Conservation (phyloP, 2,797 vertebrate genomes). For the Myotis pilosus region DNA sequence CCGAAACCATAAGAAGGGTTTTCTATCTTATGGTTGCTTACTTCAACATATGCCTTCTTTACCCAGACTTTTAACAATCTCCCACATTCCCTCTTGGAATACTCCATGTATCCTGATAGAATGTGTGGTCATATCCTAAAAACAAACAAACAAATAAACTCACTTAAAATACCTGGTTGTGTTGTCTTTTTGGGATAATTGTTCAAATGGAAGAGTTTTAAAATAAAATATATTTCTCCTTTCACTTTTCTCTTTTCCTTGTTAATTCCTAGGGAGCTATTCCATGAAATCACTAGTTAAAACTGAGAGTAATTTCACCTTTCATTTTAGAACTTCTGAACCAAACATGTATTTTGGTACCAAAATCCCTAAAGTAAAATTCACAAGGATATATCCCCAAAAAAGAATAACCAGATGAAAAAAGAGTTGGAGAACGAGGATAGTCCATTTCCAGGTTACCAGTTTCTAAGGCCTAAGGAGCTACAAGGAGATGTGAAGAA, state of each 20-base stretch:
- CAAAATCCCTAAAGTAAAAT: background rate
- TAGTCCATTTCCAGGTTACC: background rate
- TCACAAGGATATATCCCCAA: background rate
- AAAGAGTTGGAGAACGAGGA: background rate
- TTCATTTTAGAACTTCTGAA: constrained; percentile 37
- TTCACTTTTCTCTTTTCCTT: background rate
- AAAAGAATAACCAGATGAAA: background rate
- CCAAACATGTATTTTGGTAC: background rate
- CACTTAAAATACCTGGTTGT: background rate
- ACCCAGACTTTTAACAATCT: background rate
- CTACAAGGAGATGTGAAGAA: background rate
- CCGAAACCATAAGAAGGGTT: background rate
- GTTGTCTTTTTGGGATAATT: background rate
- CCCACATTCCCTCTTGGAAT: background rate
- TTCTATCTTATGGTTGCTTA: background rate
- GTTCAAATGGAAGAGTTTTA: background rate
- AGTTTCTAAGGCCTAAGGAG: background rate
- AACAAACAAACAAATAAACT: background rate
- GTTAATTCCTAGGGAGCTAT: background rate
- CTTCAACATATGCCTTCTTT: background rate
- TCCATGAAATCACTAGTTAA: constrained; percentile 34
- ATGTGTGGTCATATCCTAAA: background rate
- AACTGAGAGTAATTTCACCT: constrained; percentile 5
- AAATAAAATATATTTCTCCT: background rate
- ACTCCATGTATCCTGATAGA: background rate